These are phyloP conservation scores for Dryoscopus gambensis DNA, from an alignment of 2,113 vertebrate species.

Conservation along the genomic window DNA sequence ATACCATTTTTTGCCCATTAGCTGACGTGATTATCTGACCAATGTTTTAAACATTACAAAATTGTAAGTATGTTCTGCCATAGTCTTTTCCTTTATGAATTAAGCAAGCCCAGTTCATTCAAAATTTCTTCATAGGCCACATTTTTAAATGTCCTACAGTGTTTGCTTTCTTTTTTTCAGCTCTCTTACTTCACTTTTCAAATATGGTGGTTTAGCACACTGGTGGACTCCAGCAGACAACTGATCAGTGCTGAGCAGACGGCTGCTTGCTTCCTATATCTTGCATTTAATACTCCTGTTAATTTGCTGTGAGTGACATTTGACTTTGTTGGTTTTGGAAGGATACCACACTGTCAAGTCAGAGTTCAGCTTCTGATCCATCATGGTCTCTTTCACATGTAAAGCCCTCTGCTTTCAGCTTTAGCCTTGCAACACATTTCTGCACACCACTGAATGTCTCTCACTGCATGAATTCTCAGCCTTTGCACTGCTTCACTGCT, in stretches of 20 bases:
- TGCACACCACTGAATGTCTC: background rate
- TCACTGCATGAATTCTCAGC: background rate
- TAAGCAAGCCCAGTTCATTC: background rate
- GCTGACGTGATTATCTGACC: background rate
- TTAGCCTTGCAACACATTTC: background rate
- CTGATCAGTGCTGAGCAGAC: background rate
- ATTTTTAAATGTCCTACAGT: background rate
- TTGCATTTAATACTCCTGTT: background rate
- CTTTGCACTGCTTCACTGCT: background rate
- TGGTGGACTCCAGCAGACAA: background rate
- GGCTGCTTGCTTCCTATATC: background rate
- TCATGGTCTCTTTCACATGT: background rate
- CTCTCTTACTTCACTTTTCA: background rate
- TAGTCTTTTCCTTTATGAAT: background rate
- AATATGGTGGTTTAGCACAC: background rate
- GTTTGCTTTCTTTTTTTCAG: background rate
- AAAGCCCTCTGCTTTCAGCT: background rate
- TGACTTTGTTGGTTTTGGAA: constrained; percentile 20
- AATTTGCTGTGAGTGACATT: background rate
- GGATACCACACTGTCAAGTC: background rate
- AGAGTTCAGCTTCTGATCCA: background rate
- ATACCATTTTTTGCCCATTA: background rate
- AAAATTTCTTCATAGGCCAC: background rate
- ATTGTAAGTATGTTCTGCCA: background rate
- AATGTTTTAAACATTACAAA: background rate